A percentile compares a stretch with the other conserved stretches of the same genome.
Evolutionary conservation across 1,140 invertebrate species (phyloP).

Genomic region (Periplaneta americana): DNA sequence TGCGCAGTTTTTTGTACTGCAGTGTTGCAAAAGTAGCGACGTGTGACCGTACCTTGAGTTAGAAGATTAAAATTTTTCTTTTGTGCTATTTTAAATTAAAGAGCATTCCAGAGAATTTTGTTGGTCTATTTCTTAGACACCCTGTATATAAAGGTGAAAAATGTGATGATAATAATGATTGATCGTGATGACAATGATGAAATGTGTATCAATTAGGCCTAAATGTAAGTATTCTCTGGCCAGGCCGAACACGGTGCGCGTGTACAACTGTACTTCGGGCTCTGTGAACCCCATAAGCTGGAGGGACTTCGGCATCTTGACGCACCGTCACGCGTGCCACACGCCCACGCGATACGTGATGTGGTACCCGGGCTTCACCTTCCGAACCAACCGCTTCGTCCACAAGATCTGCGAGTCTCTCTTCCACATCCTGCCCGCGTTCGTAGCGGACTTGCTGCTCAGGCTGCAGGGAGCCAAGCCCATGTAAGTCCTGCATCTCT

Average conservation of each 20-base stretch:
- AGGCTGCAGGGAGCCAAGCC: slow-evolving; percentile 67
- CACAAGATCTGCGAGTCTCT: slow-evolving; percentile 65
- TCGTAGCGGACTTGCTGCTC: slow-evolving; percentile 66
- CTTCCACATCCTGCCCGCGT: slow-evolving; percentile 74
- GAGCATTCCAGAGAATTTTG: too few relatives aligned
- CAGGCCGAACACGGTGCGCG: slow-evolving; percentile 52
- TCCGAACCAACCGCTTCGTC: slow-evolving; percentile 63
- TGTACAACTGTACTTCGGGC: slow-evolving; percentile 93
- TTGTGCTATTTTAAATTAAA: too few relatives aligned
- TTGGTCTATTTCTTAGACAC: too few relatives aligned
- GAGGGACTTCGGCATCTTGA: slow-evolving; percentile 65
- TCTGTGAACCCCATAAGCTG: slow-evolving; percentile 77
- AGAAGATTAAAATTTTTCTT: too few relatives aligned
- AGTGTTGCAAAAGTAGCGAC: too few relatives aligned
- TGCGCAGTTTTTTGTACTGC: too few relatives aligned
- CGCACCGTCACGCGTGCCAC: slow-evolving; percentile 61
- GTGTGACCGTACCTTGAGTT: too few relatives aligned
- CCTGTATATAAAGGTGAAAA: too few relatives aligned
- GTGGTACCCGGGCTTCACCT: slow-evolving; percentile 79
- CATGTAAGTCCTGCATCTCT: slow-evolving; percentile 56
- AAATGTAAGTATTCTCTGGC: too few relatives aligned
- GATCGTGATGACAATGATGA: too few relatives aligned
- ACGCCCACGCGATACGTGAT: slow-evolving; percentile 77
- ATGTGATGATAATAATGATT: too few relatives aligned
- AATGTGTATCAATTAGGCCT: too few relatives aligned